A percentile compares a stretch with the other conserved stretches of the same genome.
phyloP scores from a whole-genome alignment of 2,888 invertebrate genomes.

The Athripsodes cinereus region DNA sequence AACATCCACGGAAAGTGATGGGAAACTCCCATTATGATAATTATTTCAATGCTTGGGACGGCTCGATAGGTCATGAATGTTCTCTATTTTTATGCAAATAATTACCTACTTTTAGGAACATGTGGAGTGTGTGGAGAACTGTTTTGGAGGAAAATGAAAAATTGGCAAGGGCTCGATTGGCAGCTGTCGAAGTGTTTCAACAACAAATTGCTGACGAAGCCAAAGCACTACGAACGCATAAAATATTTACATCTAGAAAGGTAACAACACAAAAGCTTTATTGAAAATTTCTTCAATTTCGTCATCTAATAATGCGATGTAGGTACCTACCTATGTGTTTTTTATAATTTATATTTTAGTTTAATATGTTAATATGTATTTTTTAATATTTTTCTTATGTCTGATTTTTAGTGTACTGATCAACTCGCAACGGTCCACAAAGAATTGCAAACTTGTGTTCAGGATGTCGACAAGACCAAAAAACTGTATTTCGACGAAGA shows the following conservation, averaged over 20 bases:
- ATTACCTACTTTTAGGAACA: constrained; percentile 61
- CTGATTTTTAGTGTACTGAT: constrained; percentile 64
- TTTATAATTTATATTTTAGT: too few species aligned
- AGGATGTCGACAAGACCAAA: constrained; percentile 90
- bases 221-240: constrained; percentile 76
- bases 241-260: constrained; percentile 76
- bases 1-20: too few species aligned
- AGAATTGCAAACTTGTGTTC: constrained; percentile 78
- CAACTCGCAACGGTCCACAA: constrained; percentile 81
- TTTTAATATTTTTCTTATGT: too few species aligned
- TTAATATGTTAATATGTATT: too few species aligned
- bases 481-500: constrained; percentile 95
- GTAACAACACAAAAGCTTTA: constrained; percentile 35
- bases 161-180: constrained; percentile 80
- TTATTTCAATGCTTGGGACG: too few species aligned
- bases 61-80: too few species aligned
- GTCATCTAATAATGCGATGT: too few species aligned
- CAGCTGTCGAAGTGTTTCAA: constrained; percentile 91
- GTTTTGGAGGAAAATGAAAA: constrained; percentile 94
- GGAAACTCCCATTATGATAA: too few species aligned
- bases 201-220: constrained; percentile 93
- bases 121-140: constrained; percentile 96
- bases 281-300: too few species aligned
- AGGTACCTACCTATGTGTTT: too few species aligned
- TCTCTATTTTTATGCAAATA: too few species aligned